These are phyloP conservation scores for Scaptomyza polygonia DNA, from an alignment of 2,888 invertebrate species.

Conservation along the genomic window DNA sequence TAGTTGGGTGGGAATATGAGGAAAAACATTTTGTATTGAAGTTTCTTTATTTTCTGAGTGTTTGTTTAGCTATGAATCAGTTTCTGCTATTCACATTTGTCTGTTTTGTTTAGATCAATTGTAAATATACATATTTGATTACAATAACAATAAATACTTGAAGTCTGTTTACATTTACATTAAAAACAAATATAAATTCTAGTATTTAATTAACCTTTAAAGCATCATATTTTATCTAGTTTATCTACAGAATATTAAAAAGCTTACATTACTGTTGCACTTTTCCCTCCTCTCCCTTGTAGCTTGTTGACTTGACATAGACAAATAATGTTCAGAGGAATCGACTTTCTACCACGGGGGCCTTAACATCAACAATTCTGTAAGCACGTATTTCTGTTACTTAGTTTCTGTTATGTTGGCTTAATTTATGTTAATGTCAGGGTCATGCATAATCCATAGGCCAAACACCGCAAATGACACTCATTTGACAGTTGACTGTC, in stretches of 20 bases:
- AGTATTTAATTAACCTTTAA: too few relatives aligned
- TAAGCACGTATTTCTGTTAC: conserved; percentile 43
- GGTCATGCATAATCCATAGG: conserved; percentile 65
- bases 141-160: too few relatives aligned
- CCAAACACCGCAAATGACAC: conserved; percentile 56
- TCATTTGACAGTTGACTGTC: conserved; percentile 69
- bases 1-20: not conserved
- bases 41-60: not conserved
- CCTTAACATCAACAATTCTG: too few relatives aligned
- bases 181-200: not conserved
- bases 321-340: too few relatives aligned
- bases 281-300: not conserved
- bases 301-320: conserved; percentile 67
- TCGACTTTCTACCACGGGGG: too few relatives aligned
- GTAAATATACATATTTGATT: too few relatives aligned
- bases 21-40: conserved; percentile 1
- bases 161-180: too few relatives aligned
- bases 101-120: too few relatives aligned
- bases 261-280: not conserved
- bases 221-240: not conserved
- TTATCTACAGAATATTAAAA: not conserved
- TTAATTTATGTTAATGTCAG: conserved; percentile 58
- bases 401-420: conserved; percentile 42
- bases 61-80: too few relatives aligned
- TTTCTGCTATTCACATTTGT: too few relatives aligned